Conservation (phyloP, 2,888 invertebrate genomes). For the Xylophagus ater region DNA sequence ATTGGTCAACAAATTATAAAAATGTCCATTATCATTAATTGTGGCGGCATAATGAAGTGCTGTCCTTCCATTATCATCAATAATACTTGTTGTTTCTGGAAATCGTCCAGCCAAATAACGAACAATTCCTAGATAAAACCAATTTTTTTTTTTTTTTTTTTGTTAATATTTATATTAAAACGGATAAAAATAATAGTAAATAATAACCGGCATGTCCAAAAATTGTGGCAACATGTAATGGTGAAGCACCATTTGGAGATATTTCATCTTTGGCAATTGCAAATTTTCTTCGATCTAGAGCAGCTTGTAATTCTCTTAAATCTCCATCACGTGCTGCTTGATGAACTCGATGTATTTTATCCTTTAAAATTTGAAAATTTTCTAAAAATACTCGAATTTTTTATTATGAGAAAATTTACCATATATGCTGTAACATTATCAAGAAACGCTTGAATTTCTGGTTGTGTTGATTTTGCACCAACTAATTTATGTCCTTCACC, state of each 20-base stretch:
- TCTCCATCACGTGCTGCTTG: slow-evolving; percentile 75
- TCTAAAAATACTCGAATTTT: not conserved
- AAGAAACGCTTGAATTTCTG: slow-evolving; percentile 75
- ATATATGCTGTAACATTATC: slow-evolving; percentile 79
- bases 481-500: slow-evolving; percentile 74
- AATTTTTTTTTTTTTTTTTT: slow-evolving; percentile 4
- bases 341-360: slow-evolving; percentile 83
- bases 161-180: not conserved
- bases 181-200: slow-evolving; percentile 1
- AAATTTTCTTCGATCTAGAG: slow-evolving; percentile 80
- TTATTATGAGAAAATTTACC: slow-evolving; percentile 43
- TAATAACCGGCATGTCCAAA: slow-evolving; percentile 65
- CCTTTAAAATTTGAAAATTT: slow-evolving; percentile 41
- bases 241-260: slow-evolving; percentile 74
- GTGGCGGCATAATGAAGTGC: slow-evolving; percentile 81
- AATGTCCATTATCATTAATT: slow-evolving; percentile 75
- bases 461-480: slow-evolving; percentile 56
- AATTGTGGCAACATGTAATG: slow-evolving; percentile 74
- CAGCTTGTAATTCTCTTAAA: slow-evolving; percentile 70
- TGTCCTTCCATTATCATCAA: slow-evolving; percentile 71
- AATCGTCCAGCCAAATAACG: slow-evolving; percentile 63
- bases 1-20: slow-evolving; percentile 72
- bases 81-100: slow-evolving; percentile 73
- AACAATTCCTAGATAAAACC: slow-evolving; percentile 29
- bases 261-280: slow-evolving; percentile 76